Base-by-base conservation (phyloP, 64 coral and sea anemone species). In the Acropora tenuis region DNA sequence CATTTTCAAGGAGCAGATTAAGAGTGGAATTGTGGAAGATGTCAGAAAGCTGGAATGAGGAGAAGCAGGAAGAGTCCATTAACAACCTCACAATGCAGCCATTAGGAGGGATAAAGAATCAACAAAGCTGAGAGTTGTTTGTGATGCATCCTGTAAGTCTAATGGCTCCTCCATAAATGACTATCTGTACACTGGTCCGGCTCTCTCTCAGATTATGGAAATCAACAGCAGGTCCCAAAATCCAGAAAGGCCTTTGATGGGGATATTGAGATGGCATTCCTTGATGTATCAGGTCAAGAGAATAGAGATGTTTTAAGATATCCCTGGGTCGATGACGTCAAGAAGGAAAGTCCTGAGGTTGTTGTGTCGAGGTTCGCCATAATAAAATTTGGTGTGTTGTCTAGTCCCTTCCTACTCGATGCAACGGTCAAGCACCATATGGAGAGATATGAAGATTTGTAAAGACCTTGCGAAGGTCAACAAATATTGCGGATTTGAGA, bases 261-360 rank as follows among this genome's bases (percentile, higher is more conserved):
- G 42, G 94, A 92, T 41, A 80, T 95, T 41, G 84, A 92, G 40
- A 91, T 88, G 78, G 78, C 79, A 15, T 92, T 92, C 50, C 90
- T 89, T 15, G 88, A 88, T 65, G 47, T 95, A 42, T 73, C 47
- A 40, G 42, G 89, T 2, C 11, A 19, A 83, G 49, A 45, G 47
- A 68, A 89, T 60, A 50, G 86, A 3, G 69, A 93, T 59, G 78
- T 93, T 6, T 55, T 83, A 50, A 72, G 86, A 30, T 83, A 84
- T 44, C 75, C 89, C 2, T 89, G 78, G 86, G 17, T 88, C 0
- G 75, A 80, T 48, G 58, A 86, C 41, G 80, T 92, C 3, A 69
- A 63, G 61, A 79, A 89, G 4, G 41, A 78, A 11, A 79, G 18
- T 20, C 88, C 75, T 42, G 10, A n/a, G 59, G 78, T 89, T 47